A percentile compares a stretch with the other conserved stretches of the same genome.
These are phyloP conservation scores for Synergus itoensis DNA, from an alignment of 2,888 invertebrate species.

Conservation along the genomic window DNA sequence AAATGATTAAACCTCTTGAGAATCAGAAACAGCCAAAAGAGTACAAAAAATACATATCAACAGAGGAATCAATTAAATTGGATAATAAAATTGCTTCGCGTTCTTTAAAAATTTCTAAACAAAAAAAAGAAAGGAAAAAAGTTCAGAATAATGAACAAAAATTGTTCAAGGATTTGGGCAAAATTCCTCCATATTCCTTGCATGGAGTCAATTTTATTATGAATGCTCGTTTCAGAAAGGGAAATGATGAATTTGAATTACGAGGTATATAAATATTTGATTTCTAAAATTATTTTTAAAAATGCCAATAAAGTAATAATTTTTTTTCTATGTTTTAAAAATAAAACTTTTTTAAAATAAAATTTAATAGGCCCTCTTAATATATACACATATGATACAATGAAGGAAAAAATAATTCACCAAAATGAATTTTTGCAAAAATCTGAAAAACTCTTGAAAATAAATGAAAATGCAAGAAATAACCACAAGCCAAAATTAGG, in stretches of 20 bases:
- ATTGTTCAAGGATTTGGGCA: not conserved
- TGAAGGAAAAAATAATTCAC: not conserved
- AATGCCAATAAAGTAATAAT: not conserved
- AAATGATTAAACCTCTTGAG: not conserved
- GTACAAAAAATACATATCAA: not conserved
- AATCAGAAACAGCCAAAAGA: not conserved
- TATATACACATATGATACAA: not conserved
- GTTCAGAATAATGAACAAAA: not conserved
- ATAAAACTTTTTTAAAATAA: not conserved
- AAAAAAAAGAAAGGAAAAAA: not conserved
- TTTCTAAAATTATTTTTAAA: not conserved
- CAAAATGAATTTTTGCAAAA: not conserved
- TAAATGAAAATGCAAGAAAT: not conserved
- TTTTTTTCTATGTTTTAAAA: not conserved
- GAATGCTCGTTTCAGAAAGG: not conserved
- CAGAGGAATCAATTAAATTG: not conserved
- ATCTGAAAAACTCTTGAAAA: not conserved
- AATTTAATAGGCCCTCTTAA: not conserved
- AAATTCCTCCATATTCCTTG: not conserved
- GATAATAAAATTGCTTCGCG: not conserved
- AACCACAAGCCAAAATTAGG: not conserved
- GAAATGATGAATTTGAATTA: not conserved
- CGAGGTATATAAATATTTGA: not conserved
- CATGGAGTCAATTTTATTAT: constrained; percentile 9
- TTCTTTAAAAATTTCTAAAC: not conserved